phyloP scores from a whole-genome alignment of 2,113 vertebrate genomes.

The Raphicerus campestris region DNA sequence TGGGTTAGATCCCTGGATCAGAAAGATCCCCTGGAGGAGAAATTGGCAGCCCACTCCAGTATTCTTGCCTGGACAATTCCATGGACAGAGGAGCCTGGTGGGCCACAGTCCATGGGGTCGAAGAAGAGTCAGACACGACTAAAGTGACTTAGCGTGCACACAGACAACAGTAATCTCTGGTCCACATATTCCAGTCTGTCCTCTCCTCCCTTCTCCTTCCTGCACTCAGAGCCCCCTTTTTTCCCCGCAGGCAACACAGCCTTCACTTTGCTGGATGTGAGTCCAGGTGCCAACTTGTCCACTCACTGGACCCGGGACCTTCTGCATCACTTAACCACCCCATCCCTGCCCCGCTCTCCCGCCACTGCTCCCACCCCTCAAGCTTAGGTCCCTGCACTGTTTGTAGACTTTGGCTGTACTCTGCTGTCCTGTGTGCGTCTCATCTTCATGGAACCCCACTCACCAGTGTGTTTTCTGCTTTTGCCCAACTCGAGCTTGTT shows the following conservation, averaged over 20 bases:
- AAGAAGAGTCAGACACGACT: neutral
- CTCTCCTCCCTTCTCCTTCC: neutral
- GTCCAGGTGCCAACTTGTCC: neutral
- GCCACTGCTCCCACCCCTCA: neutral
- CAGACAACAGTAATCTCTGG: neutral
- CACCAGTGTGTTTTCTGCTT: neutral
- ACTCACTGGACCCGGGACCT: neutral
- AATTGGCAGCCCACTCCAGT: neutral
- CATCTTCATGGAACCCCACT: neutral
- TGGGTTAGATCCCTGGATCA: neutral
- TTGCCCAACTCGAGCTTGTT: neutral
- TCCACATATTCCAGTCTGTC: neutral
- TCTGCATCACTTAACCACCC: neutral
- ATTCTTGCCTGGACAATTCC: neutral
- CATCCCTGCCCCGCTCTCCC: fast-evolving
- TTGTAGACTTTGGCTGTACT: too few relatives aligned
- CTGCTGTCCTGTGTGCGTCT: neutral
- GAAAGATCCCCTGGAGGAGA: neutral
- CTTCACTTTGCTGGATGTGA: neutral
- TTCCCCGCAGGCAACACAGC: neutral
- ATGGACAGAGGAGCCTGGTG: neutral
- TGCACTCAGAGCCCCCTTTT: neutral
- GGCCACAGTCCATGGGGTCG: neutral
- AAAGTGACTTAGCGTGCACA: neutral
- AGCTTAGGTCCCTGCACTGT: neutral